A percentile compares a stretch with the other conserved stretches of the same genome.
phyloP scores from a whole-genome alignment of 2,888 invertebrate species.

The Bibio marci region DNA sequence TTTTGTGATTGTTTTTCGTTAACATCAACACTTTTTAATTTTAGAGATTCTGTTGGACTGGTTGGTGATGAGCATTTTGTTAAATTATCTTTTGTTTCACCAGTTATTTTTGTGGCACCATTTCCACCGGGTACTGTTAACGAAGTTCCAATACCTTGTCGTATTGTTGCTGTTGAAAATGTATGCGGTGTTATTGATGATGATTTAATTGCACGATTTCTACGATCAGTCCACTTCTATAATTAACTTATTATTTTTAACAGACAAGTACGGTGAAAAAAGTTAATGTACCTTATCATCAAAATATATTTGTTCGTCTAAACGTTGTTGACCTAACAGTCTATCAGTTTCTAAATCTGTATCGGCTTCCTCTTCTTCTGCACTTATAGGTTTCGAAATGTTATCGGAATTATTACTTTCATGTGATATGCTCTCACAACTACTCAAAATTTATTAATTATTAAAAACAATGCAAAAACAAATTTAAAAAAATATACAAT shows the following conservation, averaged over 20 bases:
- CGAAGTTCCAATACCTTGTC: conserved; percentile 27
- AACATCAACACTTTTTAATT: conserved; percentile 37
- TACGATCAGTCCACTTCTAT: conserved; percentile 5
- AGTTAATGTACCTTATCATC: conserved; percentile 37
- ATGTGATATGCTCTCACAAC: conserved; percentile 9
- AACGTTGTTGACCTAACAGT: conserved; percentile 79
- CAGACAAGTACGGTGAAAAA: too few relatives aligned
- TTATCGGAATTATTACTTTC: conserved; percentile 8
- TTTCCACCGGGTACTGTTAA: conserved; percentile 16
- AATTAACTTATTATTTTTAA: too few relatives aligned
- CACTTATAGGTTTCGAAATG: conserved; percentile 24
- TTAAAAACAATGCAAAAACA: not conserved
- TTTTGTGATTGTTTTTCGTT: conserved; percentile 27
- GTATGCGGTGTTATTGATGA: conserved; percentile 18
- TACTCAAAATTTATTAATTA: not conserved
- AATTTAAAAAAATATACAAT: not conserved
- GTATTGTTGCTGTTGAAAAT: conserved; percentile 25
- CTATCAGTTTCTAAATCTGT: conserved; percentile 97
- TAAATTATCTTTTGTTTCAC: not conserved
- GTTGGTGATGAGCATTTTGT: conserved; percentile 20
- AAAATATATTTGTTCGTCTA: conserved; percentile 81
- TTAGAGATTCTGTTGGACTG: conserved; percentile 36
- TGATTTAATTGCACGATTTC: conserved; percentile 14
- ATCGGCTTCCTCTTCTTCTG: conserved; percentile 74
- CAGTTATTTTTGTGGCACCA: not conserved